Evolutionary conservation across 2,888 invertebrate species (phyloP).

Genomic region (Drosophila picticornis): DNA sequence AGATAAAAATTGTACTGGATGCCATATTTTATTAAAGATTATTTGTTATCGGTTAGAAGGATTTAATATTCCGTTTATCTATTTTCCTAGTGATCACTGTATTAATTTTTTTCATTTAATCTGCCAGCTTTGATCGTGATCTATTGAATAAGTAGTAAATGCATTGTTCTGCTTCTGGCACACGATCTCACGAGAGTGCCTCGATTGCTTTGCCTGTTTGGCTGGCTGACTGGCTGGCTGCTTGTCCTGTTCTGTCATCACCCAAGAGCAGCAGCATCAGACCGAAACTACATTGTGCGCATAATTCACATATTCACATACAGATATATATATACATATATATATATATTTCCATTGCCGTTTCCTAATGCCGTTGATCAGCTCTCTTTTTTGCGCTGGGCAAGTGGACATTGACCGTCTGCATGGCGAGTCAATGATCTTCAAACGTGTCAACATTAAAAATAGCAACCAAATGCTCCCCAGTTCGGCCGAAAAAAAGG

Average conservation of each 20-base stretch:
- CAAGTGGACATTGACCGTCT: conserved; percentile 78
- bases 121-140: conserved; percentile 54
- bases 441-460: conserved; percentile 81
- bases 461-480: conserved; percentile 74
- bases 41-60: background rate
- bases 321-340: background rate
- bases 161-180: conserved; percentile 64
- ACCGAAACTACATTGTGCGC: conserved; percentile 61
- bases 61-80: background rate
- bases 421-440: conserved; percentile 75
- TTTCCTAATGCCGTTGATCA: conserved; percentile 27
- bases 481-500: conserved; percentile 4
- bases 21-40: background rate
- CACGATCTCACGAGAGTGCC: conserved; percentile 54
- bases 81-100: conserved; percentile 1
- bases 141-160: conserved; percentile 59
- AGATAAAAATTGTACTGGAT: background rate
- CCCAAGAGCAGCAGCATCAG: conserved; percentile 34
- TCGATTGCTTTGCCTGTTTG: conserved; percentile 36
- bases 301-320: conserved; percentile 68
- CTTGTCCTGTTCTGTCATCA: conserved; percentile 52
- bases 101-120: conserved; percentile 8
- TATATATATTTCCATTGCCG: conserved; percentile 2
- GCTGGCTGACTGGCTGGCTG: conserved; percentile 1
- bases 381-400: conserved; percentile 35